Conservation (phyloP, 2,113 vertebrate genomes). For the Hydropotes inermis region DNA sequence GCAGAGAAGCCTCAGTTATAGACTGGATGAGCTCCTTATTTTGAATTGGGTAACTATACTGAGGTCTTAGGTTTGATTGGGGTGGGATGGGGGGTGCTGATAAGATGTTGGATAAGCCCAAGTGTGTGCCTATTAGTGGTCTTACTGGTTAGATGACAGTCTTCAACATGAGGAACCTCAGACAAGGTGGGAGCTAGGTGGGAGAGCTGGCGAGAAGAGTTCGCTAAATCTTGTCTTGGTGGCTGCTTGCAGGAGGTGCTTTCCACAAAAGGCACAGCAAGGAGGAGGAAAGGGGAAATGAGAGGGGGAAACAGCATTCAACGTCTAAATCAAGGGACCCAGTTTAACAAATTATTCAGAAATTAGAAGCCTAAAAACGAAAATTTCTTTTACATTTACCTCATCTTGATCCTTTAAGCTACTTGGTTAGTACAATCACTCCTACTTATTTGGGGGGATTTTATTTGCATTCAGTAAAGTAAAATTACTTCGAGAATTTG, state of each 20-base stretch:
- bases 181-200: not conserved
- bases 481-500: not conserved
- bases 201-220: not conserved
- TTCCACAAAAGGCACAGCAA: not conserved
- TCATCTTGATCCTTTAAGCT: not conserved
- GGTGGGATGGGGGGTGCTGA: not conserved
- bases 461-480: not conserved
- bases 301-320: conserved; percentile 16
- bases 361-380: not conserved
- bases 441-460: not conserved
- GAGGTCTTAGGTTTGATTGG: not conserved
- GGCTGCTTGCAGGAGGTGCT: not conserved
- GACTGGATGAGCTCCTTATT: not conserved
- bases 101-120: not conserved
- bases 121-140: too few species aligned
- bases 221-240: not conserved
- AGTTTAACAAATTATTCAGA: not conserved
- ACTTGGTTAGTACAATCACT: not conserved
- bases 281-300: conserved; percentile 33
- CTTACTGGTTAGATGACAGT: not conserved
- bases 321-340: not conserved
- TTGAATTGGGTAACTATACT: not conserved
- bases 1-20: not conserved
- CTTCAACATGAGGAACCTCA: not conserved
- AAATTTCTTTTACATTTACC: not conserved